These are phyloP conservation scores for Drosophila meridiana DNA, from an alignment of 2,888 invertebrate species.

Conservation along the genomic window DNA sequence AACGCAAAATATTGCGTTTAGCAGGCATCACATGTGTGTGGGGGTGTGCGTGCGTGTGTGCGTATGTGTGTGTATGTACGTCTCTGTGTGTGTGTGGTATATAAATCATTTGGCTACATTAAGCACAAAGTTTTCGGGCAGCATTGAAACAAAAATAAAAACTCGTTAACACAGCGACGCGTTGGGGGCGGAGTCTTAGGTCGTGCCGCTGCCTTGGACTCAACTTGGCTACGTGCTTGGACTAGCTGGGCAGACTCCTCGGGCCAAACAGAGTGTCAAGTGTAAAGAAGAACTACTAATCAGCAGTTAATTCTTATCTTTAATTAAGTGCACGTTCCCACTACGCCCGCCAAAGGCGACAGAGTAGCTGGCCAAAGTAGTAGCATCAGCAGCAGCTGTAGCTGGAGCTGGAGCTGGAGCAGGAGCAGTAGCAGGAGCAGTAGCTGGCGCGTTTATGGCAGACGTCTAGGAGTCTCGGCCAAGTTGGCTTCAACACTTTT, in stretches of 20 bases:
- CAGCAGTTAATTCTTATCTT: slow-evolving; percentile 85
- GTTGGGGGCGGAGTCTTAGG: neutral
- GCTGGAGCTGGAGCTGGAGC: slow-evolving; percentile 8
- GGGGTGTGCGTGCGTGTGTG: slow-evolving; percentile 9
- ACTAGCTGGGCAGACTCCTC: slow-evolving; percentile 42
- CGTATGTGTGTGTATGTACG: slow-evolving; percentile 7
- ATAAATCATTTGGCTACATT: slow-evolving; percentile 82
- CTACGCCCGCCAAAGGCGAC: slow-evolving; percentile 43
- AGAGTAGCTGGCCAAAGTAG: neutral
- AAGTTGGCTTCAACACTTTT: slow-evolving; percentile 72
- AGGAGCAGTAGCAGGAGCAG: neutral
- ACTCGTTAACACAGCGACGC: slow-evolving; percentile 65
- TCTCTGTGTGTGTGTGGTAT: slow-evolving; percentile 28
- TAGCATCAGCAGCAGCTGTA: neutral
- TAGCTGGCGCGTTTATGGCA: slow-evolving; percentile 67
- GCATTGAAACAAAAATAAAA: slow-evolving; percentile 73
- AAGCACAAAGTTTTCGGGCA: slow-evolving; percentile 62
- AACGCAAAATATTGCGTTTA: slow-evolving; percentile 46
- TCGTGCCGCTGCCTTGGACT: slow-evolving; percentile 43
- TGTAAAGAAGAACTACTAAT: slow-evolving; percentile 83
- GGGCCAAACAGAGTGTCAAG: slow-evolving; percentile 71
- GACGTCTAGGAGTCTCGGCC: slow-evolving; percentile 40
- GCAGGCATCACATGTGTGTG: slow-evolving; percentile 20
- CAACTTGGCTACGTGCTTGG: slow-evolving; percentile 65
- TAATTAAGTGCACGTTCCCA: slow-evolving; percentile 84